These are phyloP conservation scores for Tinea semifulvella DNA, from an alignment of 2,888 invertebrate species.

Conservation along the genomic window DNA sequence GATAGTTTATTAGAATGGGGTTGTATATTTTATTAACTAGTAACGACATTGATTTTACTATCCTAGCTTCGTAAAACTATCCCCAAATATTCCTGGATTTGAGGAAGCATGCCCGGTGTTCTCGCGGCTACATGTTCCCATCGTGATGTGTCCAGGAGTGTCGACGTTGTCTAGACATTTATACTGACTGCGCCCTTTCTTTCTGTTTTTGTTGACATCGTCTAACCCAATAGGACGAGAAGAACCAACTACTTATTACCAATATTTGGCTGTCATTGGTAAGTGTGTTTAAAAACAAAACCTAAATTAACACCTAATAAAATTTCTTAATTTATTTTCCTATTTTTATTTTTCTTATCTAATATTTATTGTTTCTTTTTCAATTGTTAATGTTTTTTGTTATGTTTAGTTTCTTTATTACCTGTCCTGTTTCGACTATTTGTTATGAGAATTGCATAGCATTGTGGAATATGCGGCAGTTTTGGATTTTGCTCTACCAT, in stretches of 20 bases:
- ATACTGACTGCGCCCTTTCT: conserved; percentile 67
- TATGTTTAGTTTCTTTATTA: background rate
- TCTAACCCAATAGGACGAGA: conserved; percentile 87
- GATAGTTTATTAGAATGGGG: no score
- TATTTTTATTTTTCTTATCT: conserved; percentile 27
- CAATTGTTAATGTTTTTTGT: conserved; percentile 22
- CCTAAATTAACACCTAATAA: conserved; percentile 60
- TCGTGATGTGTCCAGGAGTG: conserved; percentile 44
- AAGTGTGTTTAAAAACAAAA: conserved; percentile 73
- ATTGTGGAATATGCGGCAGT: conserved; percentile 65
- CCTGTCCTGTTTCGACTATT: conserved; percentile 10
- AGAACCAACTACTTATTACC: conserved; percentile 94
- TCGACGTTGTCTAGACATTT: conserved; percentile 52
- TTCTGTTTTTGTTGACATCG: conserved; percentile 76
- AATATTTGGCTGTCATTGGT: conserved; percentile 96
- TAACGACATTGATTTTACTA: no score
- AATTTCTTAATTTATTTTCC: conserved; percentile 38
- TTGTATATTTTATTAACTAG: no score
- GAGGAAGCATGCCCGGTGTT: conserved; percentile 32
- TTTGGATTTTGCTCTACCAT: conserved; percentile 22
- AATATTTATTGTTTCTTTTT: conserved; percentile 43
- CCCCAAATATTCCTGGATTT: no score
- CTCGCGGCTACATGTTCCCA: conserved; percentile 34
- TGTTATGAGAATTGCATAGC: conserved; percentile 47
- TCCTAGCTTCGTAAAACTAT: no score